phyloP scores from a whole-genome alignment of 2,113 vertebrate genomes.

The Percopsis transmontana region DNA sequence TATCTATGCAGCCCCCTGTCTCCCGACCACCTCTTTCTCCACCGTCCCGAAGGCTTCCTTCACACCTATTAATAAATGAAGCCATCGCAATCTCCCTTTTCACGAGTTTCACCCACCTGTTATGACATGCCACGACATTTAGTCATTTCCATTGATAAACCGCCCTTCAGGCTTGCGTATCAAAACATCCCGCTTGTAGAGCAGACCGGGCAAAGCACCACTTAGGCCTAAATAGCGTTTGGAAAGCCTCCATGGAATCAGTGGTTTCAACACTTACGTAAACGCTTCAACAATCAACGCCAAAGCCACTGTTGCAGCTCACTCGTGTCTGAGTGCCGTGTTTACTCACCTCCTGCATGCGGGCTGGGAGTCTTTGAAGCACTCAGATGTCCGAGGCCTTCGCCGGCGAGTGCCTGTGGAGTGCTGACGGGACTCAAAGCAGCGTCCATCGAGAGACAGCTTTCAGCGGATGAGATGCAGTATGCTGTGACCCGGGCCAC shows the following conservation, averaged over 20 bases:
- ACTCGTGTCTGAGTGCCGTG: slow-evolving; percentile 10
- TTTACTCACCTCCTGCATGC: slow-evolving; percentile 31
- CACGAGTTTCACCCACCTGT: slow-evolving; percentile 14
- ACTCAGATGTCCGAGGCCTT: slow-evolving; percentile 28
- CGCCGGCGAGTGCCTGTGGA: slow-evolving; percentile 36
- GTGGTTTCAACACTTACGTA: no score
- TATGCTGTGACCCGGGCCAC: slow-evolving; percentile 52
- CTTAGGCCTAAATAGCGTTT: no score
- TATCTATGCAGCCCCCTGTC: slow-evolving; percentile 23
- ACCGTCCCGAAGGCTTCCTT: slow-evolving; percentile 31
- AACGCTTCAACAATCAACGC: not conserved
- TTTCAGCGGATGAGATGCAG: slow-evolving; percentile 53
- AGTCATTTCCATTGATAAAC: slow-evolving; percentile 15
- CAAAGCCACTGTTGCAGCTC: slow-evolving; percentile 3
- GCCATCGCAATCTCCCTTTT: slow-evolving; percentile 53
- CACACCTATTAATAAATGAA: slow-evolving; percentile 43
- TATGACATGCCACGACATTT: slow-evolving; percentile 16
- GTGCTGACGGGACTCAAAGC: slow-evolving; percentile 54
- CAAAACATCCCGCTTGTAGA: slow-evolving; percentile 6
- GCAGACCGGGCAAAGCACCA: not conserved
- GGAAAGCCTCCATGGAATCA: no score
- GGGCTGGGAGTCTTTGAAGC: slow-evolving; percentile 13
- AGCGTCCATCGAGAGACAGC: slow-evolving; percentile 39
- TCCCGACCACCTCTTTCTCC: slow-evolving; percentile 39
- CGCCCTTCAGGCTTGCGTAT: slow-evolving; percentile 4